These are phyloP conservation scores for Bovichtus diacanthus DNA, from an alignment of 2,797 vertebrate genomes.

Conservation along the genomic window DNA sequence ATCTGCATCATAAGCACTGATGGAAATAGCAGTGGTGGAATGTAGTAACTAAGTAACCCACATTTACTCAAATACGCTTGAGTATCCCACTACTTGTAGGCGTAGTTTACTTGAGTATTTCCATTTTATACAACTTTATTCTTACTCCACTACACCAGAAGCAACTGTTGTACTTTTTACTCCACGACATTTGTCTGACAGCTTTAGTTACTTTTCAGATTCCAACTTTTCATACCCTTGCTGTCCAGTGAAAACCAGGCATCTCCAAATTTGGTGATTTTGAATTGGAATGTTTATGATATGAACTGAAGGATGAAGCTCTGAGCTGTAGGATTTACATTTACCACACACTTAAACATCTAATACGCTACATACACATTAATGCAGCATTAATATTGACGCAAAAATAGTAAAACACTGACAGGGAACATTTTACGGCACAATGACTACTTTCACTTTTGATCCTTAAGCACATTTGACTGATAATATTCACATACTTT, in stretches of 20 bases:
- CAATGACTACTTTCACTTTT: background rate
- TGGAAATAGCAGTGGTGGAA: background rate
- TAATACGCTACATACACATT: background rate
- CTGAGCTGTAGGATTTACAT: background rate
- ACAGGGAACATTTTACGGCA: background rate
- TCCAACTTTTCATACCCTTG: background rate
- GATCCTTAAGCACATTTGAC: background rate
- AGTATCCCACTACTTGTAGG: too few species aligned
- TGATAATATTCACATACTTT: background rate
- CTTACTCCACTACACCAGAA: background rate
- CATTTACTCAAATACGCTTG: background rate
- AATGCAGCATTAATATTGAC: background rate
- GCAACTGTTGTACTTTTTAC: background rate
- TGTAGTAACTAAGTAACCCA: background rate
- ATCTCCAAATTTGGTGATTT: background rate
- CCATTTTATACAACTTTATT: background rate
- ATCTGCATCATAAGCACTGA: background rate
- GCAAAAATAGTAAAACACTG: background rate
- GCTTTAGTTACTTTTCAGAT: too few species aligned
- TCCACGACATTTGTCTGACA: too few species aligned
- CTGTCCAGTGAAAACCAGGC: background rate
- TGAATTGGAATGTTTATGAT: background rate
- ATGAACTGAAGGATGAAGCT: background rate
- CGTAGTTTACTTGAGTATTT: background rate
- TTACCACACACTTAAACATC: background rate